These are phyloP conservation scores for Halictus ligatus DNA, from an alignment of 2,888 invertebrate genomes.

Conservation along the genomic window DNA sequence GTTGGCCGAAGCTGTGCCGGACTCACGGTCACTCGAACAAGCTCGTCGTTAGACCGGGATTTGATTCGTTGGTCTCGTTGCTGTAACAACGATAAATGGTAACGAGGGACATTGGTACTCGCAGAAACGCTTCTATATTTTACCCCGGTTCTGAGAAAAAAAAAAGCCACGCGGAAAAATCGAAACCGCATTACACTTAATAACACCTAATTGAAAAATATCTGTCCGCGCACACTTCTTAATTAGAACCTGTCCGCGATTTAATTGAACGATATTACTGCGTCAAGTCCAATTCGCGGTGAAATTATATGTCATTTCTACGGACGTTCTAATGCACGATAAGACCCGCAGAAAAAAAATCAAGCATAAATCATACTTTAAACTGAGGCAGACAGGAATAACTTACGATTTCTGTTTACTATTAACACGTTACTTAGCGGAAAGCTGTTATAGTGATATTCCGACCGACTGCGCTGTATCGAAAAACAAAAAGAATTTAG, in stretches of 20 bases:
- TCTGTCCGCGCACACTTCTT: not conserved
- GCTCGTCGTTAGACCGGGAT: slow-evolving; percentile 59
- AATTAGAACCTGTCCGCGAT: not conserved
- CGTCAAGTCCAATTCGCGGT: not conserved
- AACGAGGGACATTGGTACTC: slow-evolving; percentile 29
- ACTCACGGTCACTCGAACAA: slow-evolving; percentile 42
- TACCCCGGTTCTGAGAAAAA: not conserved
- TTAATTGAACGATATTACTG: not conserved
- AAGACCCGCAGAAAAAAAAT: not conserved
- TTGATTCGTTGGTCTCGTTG: slow-evolving; percentile 43
- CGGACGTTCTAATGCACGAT: not conserved
- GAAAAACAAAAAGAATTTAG: too few relatives aligned
- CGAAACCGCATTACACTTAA: not conserved
- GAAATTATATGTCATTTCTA: not conserved
- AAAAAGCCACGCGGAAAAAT: not conserved
- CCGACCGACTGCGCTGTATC: too few relatives aligned
- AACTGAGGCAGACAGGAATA: not conserved
- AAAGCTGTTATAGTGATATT: too few relatives aligned
- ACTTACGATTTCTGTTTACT: not conserved
- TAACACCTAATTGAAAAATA: not conserved
- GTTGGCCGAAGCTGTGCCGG: slow-evolving; percentile 52
- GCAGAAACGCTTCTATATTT: not conserved
- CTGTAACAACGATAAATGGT: slow-evolving; percentile 34
- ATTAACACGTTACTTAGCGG: not conserved
- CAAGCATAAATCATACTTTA: not conserved